Conservation (phyloP, 2,888 invertebrate species). For the Leucoma salicis region DNA sequence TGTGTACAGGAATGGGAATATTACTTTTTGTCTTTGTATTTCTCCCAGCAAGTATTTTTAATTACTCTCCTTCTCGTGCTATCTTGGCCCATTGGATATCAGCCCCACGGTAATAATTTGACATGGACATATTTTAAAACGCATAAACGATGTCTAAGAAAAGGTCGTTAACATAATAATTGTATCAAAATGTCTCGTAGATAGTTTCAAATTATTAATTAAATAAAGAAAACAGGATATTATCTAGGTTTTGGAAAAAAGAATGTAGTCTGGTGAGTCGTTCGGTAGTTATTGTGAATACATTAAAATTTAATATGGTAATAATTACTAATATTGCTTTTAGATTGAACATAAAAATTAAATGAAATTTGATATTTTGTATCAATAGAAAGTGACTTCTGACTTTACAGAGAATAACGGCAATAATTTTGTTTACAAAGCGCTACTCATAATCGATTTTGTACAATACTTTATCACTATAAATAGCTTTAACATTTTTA, state of each 20-base stretch:
- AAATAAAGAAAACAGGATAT: slow-evolving; percentile 16
- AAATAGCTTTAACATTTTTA: too few relatives aligned
- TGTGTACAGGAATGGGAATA: too few relatives aligned
- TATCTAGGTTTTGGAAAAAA: background rate
- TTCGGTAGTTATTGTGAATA: background rate
- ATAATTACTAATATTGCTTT: slow-evolving; percentile 2
- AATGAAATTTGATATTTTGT: slow-evolving; percentile 1
- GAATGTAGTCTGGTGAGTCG: slow-evolving; percentile 12
- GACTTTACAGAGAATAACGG: background rate
- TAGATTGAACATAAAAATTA: background rate
- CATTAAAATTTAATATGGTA: background rate
- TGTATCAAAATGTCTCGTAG: slow-evolving; percentile 1
- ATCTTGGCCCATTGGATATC: too few relatives aligned
- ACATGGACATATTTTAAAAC: too few relatives aligned
- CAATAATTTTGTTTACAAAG: background rate
- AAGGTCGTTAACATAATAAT: too few relatives aligned
- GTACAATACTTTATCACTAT: too few relatives aligned
- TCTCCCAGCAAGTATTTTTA: too few relatives aligned
- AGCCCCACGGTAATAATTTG: too few relatives aligned
- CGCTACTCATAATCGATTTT: too few relatives aligned
- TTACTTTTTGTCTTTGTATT: too few relatives aligned
- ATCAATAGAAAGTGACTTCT: background rate
- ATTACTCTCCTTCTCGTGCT: too few relatives aligned
- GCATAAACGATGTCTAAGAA: too few relatives aligned
- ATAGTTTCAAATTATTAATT: background rate